phyloP scores from a whole-genome alignment of 2,113 vertebrate species.

The Origma solitaria region DNA sequence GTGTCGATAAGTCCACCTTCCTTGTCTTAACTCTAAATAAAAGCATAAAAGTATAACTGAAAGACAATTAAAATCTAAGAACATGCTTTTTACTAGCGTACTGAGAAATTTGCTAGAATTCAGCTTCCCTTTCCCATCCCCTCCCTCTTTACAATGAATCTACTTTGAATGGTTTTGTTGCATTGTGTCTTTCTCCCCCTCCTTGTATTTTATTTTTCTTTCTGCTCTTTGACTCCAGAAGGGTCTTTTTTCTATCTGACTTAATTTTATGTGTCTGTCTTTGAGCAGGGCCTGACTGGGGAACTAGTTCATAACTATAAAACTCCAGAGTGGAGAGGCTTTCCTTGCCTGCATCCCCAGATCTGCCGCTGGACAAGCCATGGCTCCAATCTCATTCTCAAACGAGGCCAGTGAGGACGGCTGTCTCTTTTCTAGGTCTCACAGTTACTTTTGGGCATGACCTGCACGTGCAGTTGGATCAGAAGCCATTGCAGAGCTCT shows the following conservation, averaged over 20 bases:
- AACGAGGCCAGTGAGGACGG: fast-evolving
- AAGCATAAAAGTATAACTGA: neutral
- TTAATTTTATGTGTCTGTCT: neutral
- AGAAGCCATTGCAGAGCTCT: neutral
- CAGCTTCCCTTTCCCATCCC: neutral
- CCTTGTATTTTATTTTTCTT: neutral
- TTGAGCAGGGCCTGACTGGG: neutral
- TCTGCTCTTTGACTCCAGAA: neutral
- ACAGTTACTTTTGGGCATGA: neutral
- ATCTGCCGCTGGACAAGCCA: neutral
- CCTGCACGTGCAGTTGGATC: neutral
- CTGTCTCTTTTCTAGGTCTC: neutral
- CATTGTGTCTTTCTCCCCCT: neutral
- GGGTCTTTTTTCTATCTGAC: neutral
- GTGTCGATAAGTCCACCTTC: neutral
- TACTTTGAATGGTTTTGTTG: neutral
- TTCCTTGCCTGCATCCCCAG: neutral
- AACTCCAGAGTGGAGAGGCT: neutral
- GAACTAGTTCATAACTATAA: neutral
- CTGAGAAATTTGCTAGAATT: neutral
- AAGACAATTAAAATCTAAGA: neutral
- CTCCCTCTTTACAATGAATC: neutral
- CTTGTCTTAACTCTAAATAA: neutral
- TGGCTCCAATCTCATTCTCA: neutral
- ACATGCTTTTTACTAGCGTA: neutral